These are phyloP conservation scores for Zenarchopterus dispar DNA, from an alignment of 2,797 vertebrate genomes.

Conservation along the genomic window DNA sequence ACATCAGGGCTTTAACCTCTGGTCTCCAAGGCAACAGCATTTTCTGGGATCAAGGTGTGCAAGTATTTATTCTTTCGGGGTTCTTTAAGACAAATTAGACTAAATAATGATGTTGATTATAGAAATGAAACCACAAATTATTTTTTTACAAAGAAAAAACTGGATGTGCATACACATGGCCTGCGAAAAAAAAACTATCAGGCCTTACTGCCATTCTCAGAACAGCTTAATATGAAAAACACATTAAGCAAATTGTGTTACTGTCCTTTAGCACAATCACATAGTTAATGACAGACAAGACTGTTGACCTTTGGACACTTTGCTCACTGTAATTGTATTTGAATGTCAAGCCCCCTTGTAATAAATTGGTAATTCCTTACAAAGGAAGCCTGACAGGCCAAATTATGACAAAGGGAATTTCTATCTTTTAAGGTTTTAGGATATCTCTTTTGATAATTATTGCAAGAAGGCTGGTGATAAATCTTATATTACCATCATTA, in stretches of 20 bases:
- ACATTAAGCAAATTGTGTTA: conserved; percentile 48
- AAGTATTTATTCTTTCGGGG: conserved; percentile 29
- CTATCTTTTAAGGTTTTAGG: conserved; percentile 14
- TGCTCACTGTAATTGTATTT: conserved; percentile 56
- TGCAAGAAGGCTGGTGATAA: neutral
- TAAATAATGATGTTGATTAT: conserved; percentile 35
- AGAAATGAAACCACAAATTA: too few species aligned
- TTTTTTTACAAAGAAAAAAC: too few species aligned
- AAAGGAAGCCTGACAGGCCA: conserved; percentile 54
- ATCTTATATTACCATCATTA: neutral
- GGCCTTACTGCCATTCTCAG: too few species aligned
- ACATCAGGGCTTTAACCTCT: conserved; percentile 2
- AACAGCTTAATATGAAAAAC: conserved; percentile 9
- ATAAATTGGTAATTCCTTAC: conserved; percentile 45
- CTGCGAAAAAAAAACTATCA: too few species aligned
- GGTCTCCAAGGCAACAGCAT: conserved; percentile 1
- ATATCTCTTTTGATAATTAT: neutral
- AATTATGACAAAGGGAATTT: conserved; percentile 34
- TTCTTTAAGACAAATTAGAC: too few species aligned
- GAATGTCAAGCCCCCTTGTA: conserved; percentile 63
- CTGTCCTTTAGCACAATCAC: conserved; percentile 33
- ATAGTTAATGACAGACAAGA: conserved; percentile 54
- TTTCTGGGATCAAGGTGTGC: conserved; percentile 49
- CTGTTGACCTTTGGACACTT: conserved; percentile 67
- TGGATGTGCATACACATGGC: too few species aligned